Conservation (phyloP, 2,888 invertebrate genomes). For the Cephus pygmeus region DNA sequence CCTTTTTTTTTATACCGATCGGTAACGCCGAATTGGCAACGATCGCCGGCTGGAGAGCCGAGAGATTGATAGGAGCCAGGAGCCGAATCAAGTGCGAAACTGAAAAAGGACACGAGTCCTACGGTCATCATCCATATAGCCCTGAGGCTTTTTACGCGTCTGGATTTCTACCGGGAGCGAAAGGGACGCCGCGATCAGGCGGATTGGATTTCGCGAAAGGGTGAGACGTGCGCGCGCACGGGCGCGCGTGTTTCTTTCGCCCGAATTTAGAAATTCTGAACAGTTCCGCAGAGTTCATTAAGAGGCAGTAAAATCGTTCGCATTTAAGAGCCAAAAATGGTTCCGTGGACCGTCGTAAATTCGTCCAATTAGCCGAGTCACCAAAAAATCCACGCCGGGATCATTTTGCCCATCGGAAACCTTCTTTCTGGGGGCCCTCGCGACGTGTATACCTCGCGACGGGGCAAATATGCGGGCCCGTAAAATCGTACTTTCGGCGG, state of each 20-base stretch:
- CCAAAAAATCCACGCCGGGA: slow-evolving; percentile 42
- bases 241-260: slow-evolving; percentile 23
- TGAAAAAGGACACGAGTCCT: neutral
- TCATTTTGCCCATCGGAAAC: slow-evolving; percentile 19
- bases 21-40: neutral
- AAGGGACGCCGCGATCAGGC: neutral
- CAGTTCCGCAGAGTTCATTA: slow-evolving; percentile 41
- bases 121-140: neutral
- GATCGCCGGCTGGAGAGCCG: neutral
- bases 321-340: slow-evolving; percentile 31
- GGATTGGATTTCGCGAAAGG: neutral
- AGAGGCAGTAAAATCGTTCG: slow-evolving; percentile 24
- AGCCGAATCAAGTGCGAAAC: neutral
- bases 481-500: slow-evolving; percentile 9
- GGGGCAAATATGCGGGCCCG: slow-evolving; percentile 5
- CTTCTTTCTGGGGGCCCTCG: slow-evolving; percentile 9
- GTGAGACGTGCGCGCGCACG: neutral
- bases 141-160: neutral
- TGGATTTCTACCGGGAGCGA: neutral
- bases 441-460: neutral
- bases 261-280: slow-evolving; percentile 43
- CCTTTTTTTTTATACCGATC: neutral
- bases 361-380: slow-evolving; percentile 56
- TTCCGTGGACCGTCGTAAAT: slow-evolving; percentile 49
- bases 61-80: neutral